Evolutionary conservation across 2,888 invertebrate genomes (phyloP), one percentile per base, ranked within the genome.

Genomic region (Cyaniris semiargus): DNA sequence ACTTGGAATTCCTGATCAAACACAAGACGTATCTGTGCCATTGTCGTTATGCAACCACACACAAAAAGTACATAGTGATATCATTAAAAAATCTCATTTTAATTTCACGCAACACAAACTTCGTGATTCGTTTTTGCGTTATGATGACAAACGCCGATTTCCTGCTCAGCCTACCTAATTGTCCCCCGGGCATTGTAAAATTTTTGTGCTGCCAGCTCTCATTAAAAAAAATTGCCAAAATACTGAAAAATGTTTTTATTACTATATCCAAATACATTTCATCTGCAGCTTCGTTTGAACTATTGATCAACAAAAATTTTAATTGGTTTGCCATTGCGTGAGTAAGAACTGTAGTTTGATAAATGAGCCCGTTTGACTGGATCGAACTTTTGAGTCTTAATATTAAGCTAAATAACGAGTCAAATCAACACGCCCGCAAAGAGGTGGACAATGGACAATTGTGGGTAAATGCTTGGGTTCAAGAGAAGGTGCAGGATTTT

Each of bases 21-120:
- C 27, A 66, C 66, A 15, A 66, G 27, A 66, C 66, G 27, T 18
- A 66, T 66, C 7, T 53, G 27, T 27, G 48, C 21, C 48, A 53
- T 21, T 18, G 23, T 21, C n/a, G 72, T 44, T 72, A 72, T 38
- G 34, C 27, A 72, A 77, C 13, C 77, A 66, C 71, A 76, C 31
- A 70, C 48, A 72, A 80, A 78, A 80, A 80, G 79, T 79, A 79
- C 78, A 80, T 79, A 80, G 60, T 81, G 80, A 80, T 81, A 81
- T 82, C 77, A 79, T 71, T 79, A 79, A 83, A 85, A 85, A 83
- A 83, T 83, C 79, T 84, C 83, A 85, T 85, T 85, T 84, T 87
- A 93, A 94, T 94, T 94, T 94, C 93, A 93, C 93, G 93, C 91
- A 89, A 88, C 89, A 86, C 86, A 90, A 90, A 90, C 90, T 89